Percentiles rank a stretch among this genome's conserved stretches.
Conservation (phyloP, 2,113 vertebrate species). For the Sinocyclocheilus anshuiensis region DNA sequence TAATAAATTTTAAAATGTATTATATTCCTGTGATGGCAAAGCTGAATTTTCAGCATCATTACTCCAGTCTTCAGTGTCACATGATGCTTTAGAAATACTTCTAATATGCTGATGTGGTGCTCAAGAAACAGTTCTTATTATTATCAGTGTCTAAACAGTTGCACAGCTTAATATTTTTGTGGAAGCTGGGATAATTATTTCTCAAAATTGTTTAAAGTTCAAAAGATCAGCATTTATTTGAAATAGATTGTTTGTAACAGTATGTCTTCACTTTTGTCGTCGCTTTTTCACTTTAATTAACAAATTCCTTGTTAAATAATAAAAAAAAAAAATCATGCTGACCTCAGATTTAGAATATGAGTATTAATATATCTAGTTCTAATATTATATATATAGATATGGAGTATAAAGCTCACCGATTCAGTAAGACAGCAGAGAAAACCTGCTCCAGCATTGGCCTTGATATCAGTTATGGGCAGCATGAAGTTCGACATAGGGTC, state of each 20-base stretch:
- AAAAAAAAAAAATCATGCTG: neutral
- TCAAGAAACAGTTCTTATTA: neutral
- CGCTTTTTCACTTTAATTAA: neutral
- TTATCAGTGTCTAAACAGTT: no score
- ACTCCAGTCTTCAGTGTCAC: neutral
- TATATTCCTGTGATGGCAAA: no score
- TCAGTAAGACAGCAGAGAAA: constrained; percentile 82
- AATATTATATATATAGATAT: neutral
- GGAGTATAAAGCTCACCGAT: constrained; percentile 71
- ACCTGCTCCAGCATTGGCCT: constrained; percentile 82
- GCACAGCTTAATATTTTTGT: neutral
- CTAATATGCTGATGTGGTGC: neutral
- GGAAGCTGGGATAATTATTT: neutral
- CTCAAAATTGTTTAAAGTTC: neutral
- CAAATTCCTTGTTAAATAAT: neutral
- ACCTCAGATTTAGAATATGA: neutral
- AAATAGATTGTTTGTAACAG: neutral
- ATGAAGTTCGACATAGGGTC: constrained; percentile 80
- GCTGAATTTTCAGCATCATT: no score
- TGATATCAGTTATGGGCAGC: constrained; percentile 81
- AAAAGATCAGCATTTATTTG: neutral
- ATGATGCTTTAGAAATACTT: neutral
- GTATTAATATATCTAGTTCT: neutral
- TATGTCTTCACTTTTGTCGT: neutral
- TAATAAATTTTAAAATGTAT: no score